phyloP scores from a whole-genome alignment of 64 coral and sea anemone genomes.

The Pocillopora damicornis region DNA sequence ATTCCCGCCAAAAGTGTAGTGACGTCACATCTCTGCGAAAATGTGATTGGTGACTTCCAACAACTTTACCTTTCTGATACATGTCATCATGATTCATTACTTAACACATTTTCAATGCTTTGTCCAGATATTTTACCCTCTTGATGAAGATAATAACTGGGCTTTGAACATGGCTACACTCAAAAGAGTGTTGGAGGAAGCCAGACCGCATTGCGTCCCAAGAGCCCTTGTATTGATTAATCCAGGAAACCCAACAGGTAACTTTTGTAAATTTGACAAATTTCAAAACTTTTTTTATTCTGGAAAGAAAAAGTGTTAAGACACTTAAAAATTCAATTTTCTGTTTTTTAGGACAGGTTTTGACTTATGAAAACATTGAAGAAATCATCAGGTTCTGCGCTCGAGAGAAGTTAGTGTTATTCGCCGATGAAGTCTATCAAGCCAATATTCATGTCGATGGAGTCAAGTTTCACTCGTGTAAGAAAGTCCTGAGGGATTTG shows the following conservation, averaged over 20 bases:
- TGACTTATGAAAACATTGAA: conserved; percentile 68
- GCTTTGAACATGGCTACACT: conserved; percentile 45
- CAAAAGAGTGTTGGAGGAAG: conserved; percentile 40
- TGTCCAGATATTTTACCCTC: conserved; percentile 58
- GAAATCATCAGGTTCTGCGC: conserved; percentile 78
- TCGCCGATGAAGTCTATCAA: conserved; percentile 93
- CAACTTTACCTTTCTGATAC: not conserved
- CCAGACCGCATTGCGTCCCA: conserved; percentile 60
- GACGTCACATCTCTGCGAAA: not conserved
- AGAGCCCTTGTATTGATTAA: conserved; percentile 68
- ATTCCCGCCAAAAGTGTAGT: not conserved
- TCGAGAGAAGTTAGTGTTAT: conserved; percentile 53
- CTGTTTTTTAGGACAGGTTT: conserved; percentile 59
- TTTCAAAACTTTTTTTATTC: no score
- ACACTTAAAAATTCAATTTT: not conserved
- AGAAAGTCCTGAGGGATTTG: conserved; percentile 67
- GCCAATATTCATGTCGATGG: conserved; percentile 70
- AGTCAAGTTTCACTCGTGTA: conserved; percentile 60
- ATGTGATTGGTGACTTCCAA: conserved; percentile 1
- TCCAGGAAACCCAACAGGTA: conserved; percentile 83
- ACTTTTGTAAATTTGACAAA: not conserved
- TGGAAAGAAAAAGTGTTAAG: no score
- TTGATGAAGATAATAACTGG: conserved; percentile 84
- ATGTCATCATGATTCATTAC: no score
- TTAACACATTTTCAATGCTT: not conserved